phyloP scores from a whole-genome alignment of 2,888 invertebrate species.

The Seladonia tumulorum region DNA sequence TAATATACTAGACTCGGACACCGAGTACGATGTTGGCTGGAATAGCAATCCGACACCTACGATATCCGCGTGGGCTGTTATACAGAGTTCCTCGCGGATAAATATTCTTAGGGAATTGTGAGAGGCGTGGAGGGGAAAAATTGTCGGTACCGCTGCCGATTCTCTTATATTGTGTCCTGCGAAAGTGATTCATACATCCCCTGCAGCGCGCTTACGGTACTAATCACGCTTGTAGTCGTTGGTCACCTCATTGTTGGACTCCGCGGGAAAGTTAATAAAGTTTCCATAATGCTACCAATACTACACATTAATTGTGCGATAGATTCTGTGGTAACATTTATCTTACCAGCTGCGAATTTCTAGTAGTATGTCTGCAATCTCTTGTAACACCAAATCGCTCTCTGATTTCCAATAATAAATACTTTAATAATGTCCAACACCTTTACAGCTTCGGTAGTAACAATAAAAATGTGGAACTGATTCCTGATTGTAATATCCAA shows the following conservation, averaged over 20 bases:
- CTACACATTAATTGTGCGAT: background rate
- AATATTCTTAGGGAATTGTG: background rate
- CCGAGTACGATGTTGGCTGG: background rate
- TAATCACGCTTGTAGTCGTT: background rate
- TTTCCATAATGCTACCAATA: background rate
- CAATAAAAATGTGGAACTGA: background rate
- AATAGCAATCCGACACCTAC: constrained; percentile 1
- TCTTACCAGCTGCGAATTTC: background rate
- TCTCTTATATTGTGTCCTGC: background rate
- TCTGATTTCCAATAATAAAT: background rate
- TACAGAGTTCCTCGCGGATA: background rate
- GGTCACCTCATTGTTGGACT: background rate
- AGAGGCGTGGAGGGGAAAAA: background rate
- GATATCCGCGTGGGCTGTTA: background rate
- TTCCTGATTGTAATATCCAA: background rate
- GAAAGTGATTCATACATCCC: constrained; percentile 2
- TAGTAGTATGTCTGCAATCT: background rate
- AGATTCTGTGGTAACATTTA: background rate
- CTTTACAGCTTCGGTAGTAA: background rate
- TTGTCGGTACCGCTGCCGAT: background rate
- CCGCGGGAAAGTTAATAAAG: background rate
- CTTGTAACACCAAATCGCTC: background rate
- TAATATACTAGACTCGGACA: background rate
- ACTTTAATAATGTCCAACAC: background rate
- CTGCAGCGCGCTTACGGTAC: background rate